Percentiles rank a stretch among this genome's conserved stretches.
Evolutionary conservation across 2,797 vertebrate genomes (phyloP).

Genomic region (Leucoraja ocellata): DNA sequence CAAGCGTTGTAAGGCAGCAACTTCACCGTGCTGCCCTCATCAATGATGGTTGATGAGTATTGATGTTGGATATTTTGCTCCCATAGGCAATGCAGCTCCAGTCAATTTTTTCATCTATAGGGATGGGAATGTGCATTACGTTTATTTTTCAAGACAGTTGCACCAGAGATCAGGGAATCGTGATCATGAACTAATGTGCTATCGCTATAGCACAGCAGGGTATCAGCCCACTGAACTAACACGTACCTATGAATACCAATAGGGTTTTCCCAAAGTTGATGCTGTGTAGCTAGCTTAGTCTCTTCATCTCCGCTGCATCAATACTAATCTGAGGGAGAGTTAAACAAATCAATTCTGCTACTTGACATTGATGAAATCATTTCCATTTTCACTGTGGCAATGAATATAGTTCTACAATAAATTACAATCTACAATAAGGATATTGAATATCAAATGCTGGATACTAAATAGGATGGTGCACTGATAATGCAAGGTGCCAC

Average conservation of each 20-base stretch:
- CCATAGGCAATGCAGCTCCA: neutral
- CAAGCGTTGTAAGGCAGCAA: no score
- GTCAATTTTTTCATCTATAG: neutral
- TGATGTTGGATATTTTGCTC: neutral
- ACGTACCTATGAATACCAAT: neutral
- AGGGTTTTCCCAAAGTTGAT: neutral
- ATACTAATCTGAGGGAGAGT: neutral
- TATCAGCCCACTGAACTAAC: neutral
- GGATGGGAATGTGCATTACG: neutral
- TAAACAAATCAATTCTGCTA: neutral
- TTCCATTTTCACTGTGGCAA: conserved; percentile 3
- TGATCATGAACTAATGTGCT: neutral
- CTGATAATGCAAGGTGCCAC: neutral
- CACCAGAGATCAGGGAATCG: neutral
- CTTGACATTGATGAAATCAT: conserved; percentile 13
- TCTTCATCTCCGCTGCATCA: neutral
- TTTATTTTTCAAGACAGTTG: neutral
- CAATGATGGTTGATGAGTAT: neutral
- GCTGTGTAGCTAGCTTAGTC: neutral
- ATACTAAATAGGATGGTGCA: neutral
- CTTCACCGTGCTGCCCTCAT: no score
- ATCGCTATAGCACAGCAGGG: neutral
- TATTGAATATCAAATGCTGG: neutral
- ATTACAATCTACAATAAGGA: neutral
- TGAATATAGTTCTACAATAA: neutral